Base-by-base conservation (phyloP, 2,113 vertebrate genomes). In the Etia nguti region DNA sequence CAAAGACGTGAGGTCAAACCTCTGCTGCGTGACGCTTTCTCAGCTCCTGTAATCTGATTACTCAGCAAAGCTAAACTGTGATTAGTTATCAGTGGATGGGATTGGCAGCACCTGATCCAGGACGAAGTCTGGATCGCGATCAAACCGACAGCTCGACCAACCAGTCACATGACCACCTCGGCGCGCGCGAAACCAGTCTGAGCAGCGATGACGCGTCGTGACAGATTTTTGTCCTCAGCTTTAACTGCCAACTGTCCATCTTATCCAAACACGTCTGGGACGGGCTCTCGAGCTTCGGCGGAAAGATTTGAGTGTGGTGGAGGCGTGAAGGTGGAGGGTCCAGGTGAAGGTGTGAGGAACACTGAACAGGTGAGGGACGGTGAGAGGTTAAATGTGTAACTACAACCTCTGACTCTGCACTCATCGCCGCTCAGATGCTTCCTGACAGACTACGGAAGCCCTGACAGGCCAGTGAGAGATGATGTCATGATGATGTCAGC, bases 1-100 rank as follows among this genome's bases (percentile, higher is more conserved):
- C 24, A 65, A 31, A 65, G 60, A n/a, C 1, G 0, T 65, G 41
- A 48, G 15, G 20, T 73, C n/a, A 46, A 73, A 73, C 5, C 4
- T 15, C 3, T 70, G 65, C 36, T 70, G 38, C 6, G 34, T 0
- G 20, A 41, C 8, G 7, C n/a, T 70, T 70, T 70, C 65, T 10
- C n/a, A 70, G n/a, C 38, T 43, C 12, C 65, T 26, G 68, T 18
- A 16, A 46, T 46, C 68, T 48, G 68, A 75, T 75, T 75, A 48
- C 68, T 75, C 6, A 2, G 22, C 41, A 1, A 29, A 29, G 8
- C 18, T 46, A 43, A 73, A 46, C 68, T 73, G 24, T 59, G 36
- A 70, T 70, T 48, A 46, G 4, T 75, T 46, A 1, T 46, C 8
- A 24, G 36, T 24, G 65, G 4, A 6, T 48, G 15, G 15, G 13